These are phyloP conservation scores for Ornithoptera alexandrae DNA, from an alignment of 2,888 invertebrate genomes.

Conservation along the genomic window DNA sequence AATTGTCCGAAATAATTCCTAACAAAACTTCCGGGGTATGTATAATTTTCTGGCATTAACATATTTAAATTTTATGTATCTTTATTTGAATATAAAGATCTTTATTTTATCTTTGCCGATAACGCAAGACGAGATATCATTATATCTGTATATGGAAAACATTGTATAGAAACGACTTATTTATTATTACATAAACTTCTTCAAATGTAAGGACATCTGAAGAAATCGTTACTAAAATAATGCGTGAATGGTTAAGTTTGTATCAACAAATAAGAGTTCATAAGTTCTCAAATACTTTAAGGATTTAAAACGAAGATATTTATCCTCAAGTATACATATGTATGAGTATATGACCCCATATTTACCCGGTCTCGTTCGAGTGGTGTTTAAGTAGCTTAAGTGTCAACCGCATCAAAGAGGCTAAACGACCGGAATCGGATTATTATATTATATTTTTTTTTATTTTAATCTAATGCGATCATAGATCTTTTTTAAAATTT, in stretches of 20 bases:
- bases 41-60: too few relatives aligned
- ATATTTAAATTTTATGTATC: neutral
- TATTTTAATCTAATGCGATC: neutral
- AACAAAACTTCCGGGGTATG: too few relatives aligned
- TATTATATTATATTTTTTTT: slow-evolving; percentile 11
- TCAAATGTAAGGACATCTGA: too few relatives aligned
- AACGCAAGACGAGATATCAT: neutral
- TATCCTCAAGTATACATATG: neutral
- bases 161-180: neutral
- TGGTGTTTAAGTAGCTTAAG: slow-evolving; percentile 62
- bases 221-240: too few relatives aligned
- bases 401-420: slow-evolving; percentile 45
- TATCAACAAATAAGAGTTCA: too few relatives aligned
- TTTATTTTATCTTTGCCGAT: neutral
- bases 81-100: neutral
- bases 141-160: neutral
- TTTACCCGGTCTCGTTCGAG: slow-evolving; percentile 59
- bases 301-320: neutral
- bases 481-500: slow-evolving; percentile 1
- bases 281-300: too few relatives aligned
- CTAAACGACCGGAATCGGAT: slow-evolving; percentile 47
- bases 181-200: neutral
- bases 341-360: slow-evolving; percentile 29
- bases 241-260: too few relatives aligned
- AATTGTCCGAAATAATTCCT: too few relatives aligned